Conservation (phyloP, 2,888 invertebrate genomes). For the Drosophila nigricruria region DNA sequence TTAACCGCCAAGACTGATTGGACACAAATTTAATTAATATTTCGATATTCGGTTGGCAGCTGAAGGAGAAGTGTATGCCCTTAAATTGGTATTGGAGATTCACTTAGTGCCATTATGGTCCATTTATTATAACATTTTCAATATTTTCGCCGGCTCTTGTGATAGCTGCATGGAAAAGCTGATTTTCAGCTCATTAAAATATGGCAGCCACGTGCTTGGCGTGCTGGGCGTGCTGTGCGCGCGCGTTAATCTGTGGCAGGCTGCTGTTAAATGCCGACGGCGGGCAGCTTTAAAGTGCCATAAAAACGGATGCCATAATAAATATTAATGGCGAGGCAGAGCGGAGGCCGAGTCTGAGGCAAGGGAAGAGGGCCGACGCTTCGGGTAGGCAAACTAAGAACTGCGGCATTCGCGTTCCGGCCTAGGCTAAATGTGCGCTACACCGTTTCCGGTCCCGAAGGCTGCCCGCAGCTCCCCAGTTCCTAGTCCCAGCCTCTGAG, state of each 20-base stretch:
- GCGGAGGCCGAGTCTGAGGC: constrained; percentile 15
- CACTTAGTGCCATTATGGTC: background rate
- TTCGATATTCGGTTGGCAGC: background rate
- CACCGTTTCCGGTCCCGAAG: constrained; percentile 59
- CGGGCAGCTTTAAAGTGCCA: constrained; percentile 65
- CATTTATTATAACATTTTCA: constrained; percentile 20
- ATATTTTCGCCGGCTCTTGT: constrained; percentile 1
- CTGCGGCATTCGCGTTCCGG: constrained; percentile 30
- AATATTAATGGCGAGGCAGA: constrained; percentile 67
- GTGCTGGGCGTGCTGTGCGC: constrained; percentile 2
- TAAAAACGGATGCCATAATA: constrained; percentile 66
- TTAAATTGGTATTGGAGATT: background rate
- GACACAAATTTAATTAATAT: constrained; percentile 19
- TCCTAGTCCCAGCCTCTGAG: constrained; percentile 26
- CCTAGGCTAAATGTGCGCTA: constrained; percentile 50
- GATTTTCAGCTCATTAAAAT: constrained; percentile 57
- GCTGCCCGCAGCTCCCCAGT: constrained; percentile 29
- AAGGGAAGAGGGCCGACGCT: constrained; percentile 14
- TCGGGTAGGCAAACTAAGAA: constrained; percentile 38
- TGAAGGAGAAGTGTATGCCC: background rate
- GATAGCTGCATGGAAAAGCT: constrained; percentile 19
- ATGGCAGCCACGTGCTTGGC: constrained; percentile 17
- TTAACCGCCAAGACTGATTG: background rate
- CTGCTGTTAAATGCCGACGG: constrained; percentile 56
- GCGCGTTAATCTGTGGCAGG: constrained; percentile 53